Evolutionary conservation across 30 jellyfish, hydroid and myxozoan species (phyloP).

Genomic region (Chrysaora quinquecirrha): DNA sequence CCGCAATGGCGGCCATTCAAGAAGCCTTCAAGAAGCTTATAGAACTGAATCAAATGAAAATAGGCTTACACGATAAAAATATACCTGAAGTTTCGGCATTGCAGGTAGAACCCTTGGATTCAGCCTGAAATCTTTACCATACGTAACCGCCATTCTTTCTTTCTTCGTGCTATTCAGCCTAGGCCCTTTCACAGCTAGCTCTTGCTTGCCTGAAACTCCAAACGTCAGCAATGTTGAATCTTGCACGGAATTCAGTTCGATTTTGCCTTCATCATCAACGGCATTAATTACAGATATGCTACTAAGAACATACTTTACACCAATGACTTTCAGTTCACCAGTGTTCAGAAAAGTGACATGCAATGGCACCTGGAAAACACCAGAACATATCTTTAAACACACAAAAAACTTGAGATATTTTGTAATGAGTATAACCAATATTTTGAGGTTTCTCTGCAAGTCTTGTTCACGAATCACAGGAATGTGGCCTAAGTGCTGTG

Average conservation of each 20-base stretch:
- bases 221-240: constrained; percentile 55
- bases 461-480: too few relatives aligned
- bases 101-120: constrained; percentile 70
- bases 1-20: too few relatives aligned
- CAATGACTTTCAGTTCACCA: constrained; percentile 68
- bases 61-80: too few relatives aligned
- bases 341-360: constrained; percentile 39
- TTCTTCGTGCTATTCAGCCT: constrained; percentile 78
- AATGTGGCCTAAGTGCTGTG: too few relatives aligned
- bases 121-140: constrained; percentile 78
- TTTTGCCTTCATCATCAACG: constrained; percentile 73
- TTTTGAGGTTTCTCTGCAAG: too few relatives aligned
- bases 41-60: too few relatives aligned
- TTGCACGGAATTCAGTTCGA: constrained; percentile 66
- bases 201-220: constrained; percentile 81
- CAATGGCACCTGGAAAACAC: constrained; percentile 61
- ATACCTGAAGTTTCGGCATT: constrained; percentile 87
- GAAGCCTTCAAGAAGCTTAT: too few relatives aligned
- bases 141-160: constrained; percentile 44
- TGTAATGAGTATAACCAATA: too few relatives aligned
- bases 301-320: constrained; percentile 76
- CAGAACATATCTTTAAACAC: too few relatives aligned
- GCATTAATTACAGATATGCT: constrained; percentile 81
- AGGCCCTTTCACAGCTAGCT: constrained; percentile 75
- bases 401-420: too few relatives aligned